Evolutionary conservation across 2,888 invertebrate species (phyloP).

Genomic region (Anticlea derivata): DNA sequence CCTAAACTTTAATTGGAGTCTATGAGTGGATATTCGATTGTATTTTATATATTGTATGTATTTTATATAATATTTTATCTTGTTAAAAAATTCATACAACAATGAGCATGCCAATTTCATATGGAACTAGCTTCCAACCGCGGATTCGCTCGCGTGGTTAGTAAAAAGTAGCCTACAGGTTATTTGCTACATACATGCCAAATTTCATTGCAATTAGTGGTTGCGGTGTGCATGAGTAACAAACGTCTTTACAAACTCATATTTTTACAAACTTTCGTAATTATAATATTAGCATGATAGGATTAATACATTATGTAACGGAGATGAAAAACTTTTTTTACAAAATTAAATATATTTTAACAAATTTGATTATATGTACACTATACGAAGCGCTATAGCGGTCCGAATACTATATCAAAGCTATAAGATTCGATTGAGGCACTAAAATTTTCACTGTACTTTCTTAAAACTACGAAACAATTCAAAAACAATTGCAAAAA

Average conservation of each 20-base stretch:
- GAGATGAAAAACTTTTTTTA: slow-evolving; percentile 4
- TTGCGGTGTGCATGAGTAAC: too few species aligned
- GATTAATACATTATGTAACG: slow-evolving; percentile 2
- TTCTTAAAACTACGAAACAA: slow-evolving; percentile 23
- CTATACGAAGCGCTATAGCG: slow-evolving; percentile 21
- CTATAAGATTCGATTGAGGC: slow-evolving; percentile 23
- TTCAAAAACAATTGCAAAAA: slow-evolving; percentile 4
- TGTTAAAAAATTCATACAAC: too few species aligned
- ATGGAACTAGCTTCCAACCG: too few species aligned
- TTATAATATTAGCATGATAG: too few species aligned
- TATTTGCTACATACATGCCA: too few species aligned
- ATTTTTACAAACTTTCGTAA: too few species aligned
- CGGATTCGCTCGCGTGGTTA: too few species aligned
- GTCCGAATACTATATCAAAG: slow-evolving; percentile 14
- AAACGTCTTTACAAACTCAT: too few species aligned
- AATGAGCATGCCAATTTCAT: slow-evolving; percentile 9
- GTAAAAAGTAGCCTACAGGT: too few species aligned
- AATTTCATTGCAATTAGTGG: too few species aligned
- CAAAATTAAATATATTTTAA: slow-evolving; percentile 10
- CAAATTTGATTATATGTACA: slow-evolving; percentile 13
- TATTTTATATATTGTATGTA: background rate
- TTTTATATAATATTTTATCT: too few species aligned
- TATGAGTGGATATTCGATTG: background rate
- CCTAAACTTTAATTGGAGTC: background rate
- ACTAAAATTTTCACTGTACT: slow-evolving; percentile 26